Evolutionary conservation across 2,113 vertebrate species (phyloP), one percentile per base, ranked within the genome.

Genomic region (Mesoclemmys tuberculata): DNA sequence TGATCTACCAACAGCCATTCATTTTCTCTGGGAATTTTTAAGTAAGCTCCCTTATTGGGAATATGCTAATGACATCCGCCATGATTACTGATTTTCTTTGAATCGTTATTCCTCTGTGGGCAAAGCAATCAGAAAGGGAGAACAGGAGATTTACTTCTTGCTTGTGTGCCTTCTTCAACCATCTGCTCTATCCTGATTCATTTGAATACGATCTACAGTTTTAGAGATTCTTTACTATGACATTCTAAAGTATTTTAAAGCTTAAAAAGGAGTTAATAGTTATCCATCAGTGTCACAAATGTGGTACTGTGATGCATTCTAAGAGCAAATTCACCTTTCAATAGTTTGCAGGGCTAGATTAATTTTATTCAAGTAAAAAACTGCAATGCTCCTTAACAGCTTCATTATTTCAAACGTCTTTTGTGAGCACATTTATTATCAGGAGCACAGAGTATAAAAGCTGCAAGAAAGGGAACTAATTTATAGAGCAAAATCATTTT

Each of bases 21-120:
- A 68, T 98, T 98, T 98, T 98, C 98, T 98, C 98, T 98, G 96
- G 97, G 97, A 98, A 97, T 98, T 98, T 98, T 98, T 91, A 93
- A 96, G 97, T 98, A 98, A 98, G 98, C 97, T 97, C 98, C 98
- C 98, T 99, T 99, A 99, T 99, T 99, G 99, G 98, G 98, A 99
- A 99, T 99, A 99, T 99, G 99, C 98, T 99, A 99, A 99, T 99
- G 98, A 98, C 97, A 99, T 99, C 98, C 98, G 80, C 98, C 98
- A 98, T 99, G 98, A 99, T 99, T 99, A 99, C 99, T 98, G 98
- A 99, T 99, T 99, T 99, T 99, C 99, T 99, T 99, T 98, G 98
- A 99, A 99, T 99, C 98, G 97, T 99, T 99, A 99, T 99, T 99
- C 98, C 98, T 97, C 97, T 98, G 98, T 99, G 99, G 99, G 98